phyloP scores from a whole-genome alignment of 2,888 invertebrate species.

The Drosophila fulvimacula region DNA sequence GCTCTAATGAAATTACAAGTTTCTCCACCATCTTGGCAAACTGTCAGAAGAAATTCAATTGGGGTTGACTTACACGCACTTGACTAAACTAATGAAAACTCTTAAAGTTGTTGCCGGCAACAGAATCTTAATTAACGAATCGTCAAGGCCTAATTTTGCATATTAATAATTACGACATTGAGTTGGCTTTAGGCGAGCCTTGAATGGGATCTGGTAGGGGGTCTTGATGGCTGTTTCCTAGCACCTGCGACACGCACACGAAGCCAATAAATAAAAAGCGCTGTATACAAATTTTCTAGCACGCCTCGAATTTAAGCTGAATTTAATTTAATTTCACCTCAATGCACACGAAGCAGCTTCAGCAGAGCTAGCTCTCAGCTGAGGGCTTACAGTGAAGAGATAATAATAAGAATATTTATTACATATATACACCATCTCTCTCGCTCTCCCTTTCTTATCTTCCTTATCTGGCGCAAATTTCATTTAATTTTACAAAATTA shows the following conservation, averaged over 20 bases:
- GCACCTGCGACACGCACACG: conserved; percentile 52
- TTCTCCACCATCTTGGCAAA: conserved; percentile 16
- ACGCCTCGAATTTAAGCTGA: conserved; percentile 66
- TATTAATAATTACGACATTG: conserved; percentile 68
- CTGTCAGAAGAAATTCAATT: conserved; percentile 36
- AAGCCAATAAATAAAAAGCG: conserved; percentile 62
- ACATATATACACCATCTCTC: neutral
- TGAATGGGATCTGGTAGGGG: neutral
- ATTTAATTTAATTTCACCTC: conserved; percentile 35
- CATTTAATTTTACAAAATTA: neutral
- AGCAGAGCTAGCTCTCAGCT: conserved; percentile 15
- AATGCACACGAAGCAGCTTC: conserved; percentile 8
- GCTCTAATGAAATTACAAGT: conserved; percentile 56
- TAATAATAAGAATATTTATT: conserved; percentile 9
- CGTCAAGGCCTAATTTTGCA: conserved; percentile 77
- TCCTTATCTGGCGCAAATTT: neutral
- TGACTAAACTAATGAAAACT: conserved; percentile 56
- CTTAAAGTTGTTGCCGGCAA: conserved; percentile 22
- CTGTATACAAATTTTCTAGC: conserved; percentile 34
- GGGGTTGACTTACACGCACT: conserved; percentile 21
- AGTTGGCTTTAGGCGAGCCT: conserved; percentile 19
- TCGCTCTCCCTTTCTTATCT: neutral
- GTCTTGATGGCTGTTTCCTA: neutral
- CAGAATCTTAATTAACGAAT: conserved; percentile 78
- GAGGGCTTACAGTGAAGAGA: neutral